Percentiles rank a stretch among this genome's conserved stretches.
Evolutionary conservation across 2,888 invertebrate genomes (phyloP).

Genomic region (Mimumesa dahlbomi): DNA sequence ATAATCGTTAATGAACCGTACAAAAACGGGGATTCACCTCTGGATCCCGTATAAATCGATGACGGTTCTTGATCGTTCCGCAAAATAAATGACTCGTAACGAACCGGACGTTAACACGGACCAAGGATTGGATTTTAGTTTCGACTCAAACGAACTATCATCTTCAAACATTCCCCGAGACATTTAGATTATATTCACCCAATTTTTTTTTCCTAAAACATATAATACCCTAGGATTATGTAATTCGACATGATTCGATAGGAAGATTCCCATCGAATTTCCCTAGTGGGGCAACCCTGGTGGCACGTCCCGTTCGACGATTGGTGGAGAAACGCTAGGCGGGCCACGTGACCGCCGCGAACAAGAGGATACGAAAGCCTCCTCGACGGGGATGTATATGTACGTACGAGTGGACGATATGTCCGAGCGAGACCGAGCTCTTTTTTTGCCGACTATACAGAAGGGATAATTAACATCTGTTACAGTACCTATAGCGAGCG

Average conservation of each 20-base stretch:
- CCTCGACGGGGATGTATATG: constrained; percentile 51
- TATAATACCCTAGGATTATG: no score
- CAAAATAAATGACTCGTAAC: no score
- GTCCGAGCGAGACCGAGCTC: constrained; percentile 56
- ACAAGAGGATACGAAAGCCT: constrained; percentile 34
- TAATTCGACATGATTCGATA: constrained; percentile 13
- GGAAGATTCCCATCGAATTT: constrained; percentile 44
- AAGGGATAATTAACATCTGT: constrained; percentile 80
- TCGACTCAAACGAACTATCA: no score
- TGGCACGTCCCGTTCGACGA: constrained; percentile 44
- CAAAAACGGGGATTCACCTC: no score
- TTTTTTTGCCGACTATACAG: constrained; percentile 71
- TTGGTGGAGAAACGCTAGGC: constrained; percentile 52
- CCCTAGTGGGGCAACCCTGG: constrained; percentile 44
- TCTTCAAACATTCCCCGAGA: no score
- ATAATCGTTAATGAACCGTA: no score
- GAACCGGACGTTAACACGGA: no score
- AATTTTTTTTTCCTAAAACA: no score
- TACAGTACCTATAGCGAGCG: constrained; percentile 77
- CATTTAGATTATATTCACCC: no score
- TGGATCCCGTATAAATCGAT: no score
- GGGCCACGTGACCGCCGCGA: constrained; percentile 45
- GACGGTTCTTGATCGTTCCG: no score
- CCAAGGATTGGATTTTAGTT: no score
- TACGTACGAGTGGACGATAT: constrained; percentile 56